Evolutionary conservation across 2,797 vertebrate species (phyloP).

Genomic region (Eremophila alpestris): DNA sequence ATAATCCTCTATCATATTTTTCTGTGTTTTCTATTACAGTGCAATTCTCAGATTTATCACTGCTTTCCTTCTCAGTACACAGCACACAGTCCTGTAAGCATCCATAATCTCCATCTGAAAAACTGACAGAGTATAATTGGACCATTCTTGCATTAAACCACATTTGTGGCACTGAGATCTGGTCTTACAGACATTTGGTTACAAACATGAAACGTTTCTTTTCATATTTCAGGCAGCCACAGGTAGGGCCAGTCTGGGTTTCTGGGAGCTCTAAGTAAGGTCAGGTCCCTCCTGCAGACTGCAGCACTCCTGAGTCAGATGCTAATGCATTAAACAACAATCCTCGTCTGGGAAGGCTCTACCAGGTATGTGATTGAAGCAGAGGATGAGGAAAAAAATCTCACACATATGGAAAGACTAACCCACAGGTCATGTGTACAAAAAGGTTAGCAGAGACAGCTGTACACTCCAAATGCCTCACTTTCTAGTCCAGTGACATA

Average conservation of each 20-base stretch:
- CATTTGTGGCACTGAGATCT: not conserved
- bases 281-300: not conserved
- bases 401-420: not conserved
- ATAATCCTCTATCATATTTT: not conserved
- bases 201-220: accelerated
- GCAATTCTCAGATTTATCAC: not conserved
- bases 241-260: not conserved
- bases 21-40: not conserved
- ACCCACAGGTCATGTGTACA: not conserved
- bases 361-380: not conserved
- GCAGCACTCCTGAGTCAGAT: not conserved
- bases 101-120: not conserved
- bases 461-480: not conserved
- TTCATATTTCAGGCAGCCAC: not conserved
- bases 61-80: not conserved
- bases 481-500: not conserved
- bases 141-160: not conserved
- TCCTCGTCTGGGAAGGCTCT: not conserved
- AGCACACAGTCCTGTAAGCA: not conserved
- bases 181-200: not conserved
- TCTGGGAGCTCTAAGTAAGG: not conserved
- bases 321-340: not conserved
- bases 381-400: not conserved
- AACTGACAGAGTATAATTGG: accelerated
- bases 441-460: not conserved